Evolutionary conservation across 2,113 vertebrate species (phyloP), one percentile per base, ranked within the genome.

Genomic region (Mustela nigripes): DNA sequence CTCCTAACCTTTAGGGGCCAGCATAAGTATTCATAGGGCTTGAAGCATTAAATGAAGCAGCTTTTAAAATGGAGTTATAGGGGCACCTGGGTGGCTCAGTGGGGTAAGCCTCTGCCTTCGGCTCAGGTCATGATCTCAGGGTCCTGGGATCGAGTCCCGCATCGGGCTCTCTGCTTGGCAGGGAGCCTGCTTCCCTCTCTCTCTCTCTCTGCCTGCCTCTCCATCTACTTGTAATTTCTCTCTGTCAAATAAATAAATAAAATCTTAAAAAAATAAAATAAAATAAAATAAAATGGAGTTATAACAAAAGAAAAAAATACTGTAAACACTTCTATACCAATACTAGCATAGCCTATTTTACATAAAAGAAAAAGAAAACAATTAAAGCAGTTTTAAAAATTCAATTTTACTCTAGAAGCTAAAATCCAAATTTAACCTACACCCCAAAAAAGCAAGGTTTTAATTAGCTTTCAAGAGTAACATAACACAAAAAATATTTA

Each of bases 391-490:
- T 42, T 95, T 69, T 71, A 14, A 84, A 97, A 65, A 62, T 56
- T 53, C 26, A 67, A 36, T 90, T 92, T 94, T 24, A 85, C 22
- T 73, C 33, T 65, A 42, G 28, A 92, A 15, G n/a, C 80, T 71
- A 62, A 92, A 93, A 88, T 69, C n/a, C 33, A 63, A 69, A 87
- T 67, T 36, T 56, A 56, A 80, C 14, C 73, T 63, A 58, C 36
- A 63, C 33, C n/a, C 62, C 28, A 22, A 58, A 53, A 50, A 58
- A 33, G 22, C 4, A 83, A 91, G 24, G 9, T 84, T 97, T 92
- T 95, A 26, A 80, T 67, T 94, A 39, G 26, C 60, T 45, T 88
- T 93, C 16, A 69, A 94, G 69, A 85, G 24, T 79, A 94, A 62
- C 26, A 2, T 4, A 50, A 80, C 82, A 58, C 7, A 78, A 45